These are phyloP conservation scores for Chondrosia reniformis DNA, from an alignment of 37 sponge, comb jelly and placozoan genomes.

Conservation along the genomic window DNA sequence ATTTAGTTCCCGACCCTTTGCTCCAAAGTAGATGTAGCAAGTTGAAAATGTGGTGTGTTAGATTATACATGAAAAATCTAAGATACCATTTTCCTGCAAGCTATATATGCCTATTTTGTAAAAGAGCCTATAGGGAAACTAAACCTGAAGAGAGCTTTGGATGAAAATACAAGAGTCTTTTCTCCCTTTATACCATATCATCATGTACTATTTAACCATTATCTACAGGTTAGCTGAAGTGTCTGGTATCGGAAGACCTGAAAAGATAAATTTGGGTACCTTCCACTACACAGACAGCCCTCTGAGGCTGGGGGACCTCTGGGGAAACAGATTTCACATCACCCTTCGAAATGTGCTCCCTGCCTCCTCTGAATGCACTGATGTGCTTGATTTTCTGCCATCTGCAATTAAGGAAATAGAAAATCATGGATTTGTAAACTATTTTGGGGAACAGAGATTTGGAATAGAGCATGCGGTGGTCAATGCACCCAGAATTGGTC, in stretches of 20 bases:
- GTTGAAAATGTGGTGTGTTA: too few relatives aligned
- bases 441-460: conserved; percentile 8
- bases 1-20: too few relatives aligned
- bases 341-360: conserved; percentile 22
- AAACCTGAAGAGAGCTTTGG: neutral
- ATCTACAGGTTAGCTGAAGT: neutral
- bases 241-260: neutral
- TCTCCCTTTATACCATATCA: too few relatives aligned
- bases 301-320: conserved; percentile 30
- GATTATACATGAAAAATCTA: too few relatives aligned
- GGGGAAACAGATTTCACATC: conserved; percentile 45
- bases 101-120: neutral
- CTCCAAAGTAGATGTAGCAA: too few relatives aligned
- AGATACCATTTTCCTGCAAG: neutral
- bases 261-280: conserved; percentile 17
- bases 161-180: too few relatives aligned
- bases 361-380: neutral
- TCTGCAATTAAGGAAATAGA: neutral
- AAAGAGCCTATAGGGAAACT: too few relatives aligned
- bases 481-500: neutral
- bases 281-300: conserved; percentile 11
- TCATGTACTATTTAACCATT: neutral
- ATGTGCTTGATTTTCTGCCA: too few relatives aligned
- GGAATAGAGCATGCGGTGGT: neutral
- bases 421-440: conserved; percentile 3